These are phyloP conservation scores for Griposia aprilina DNA, from an alignment of 2,888 invertebrate species.

Conservation along the genomic window DNA sequence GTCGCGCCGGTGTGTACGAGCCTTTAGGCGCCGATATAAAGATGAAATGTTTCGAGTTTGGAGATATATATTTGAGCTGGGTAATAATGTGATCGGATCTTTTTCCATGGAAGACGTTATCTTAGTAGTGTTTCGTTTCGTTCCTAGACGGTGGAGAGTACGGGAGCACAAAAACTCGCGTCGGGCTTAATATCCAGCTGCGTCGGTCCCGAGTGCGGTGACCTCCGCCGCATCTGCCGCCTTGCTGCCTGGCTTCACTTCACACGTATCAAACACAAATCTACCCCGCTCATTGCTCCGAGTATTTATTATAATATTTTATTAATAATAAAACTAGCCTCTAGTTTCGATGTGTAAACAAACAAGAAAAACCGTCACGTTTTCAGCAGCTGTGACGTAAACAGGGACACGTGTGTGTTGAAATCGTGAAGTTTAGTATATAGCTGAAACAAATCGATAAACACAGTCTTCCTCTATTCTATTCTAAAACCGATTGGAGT, in stretches of 20 bases:
- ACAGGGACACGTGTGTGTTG: slow-evolving; percentile 53
- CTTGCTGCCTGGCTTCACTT: slow-evolving; percentile 76
- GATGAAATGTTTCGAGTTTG: slow-evolving; percentile 48
- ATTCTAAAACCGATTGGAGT: too few species aligned
- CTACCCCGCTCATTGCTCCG: slow-evolving; percentile 69
- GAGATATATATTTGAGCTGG: slow-evolving; percentile 38
- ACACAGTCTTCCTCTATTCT: too few species aligned
- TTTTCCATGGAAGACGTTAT: slow-evolving; percentile 65
- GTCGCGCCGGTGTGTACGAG: too few species aligned
- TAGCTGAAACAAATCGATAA: not conserved
- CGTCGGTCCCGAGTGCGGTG: slow-evolving; percentile 83
- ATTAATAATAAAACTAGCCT: slow-evolving; percentile 36
- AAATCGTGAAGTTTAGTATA: not conserved
- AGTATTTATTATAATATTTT: slow-evolving; percentile 40
- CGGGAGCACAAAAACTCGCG: slow-evolving; percentile 80
- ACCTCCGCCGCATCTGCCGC: slow-evolving; percentile 86
- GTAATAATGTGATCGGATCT: slow-evolving; percentile 53
- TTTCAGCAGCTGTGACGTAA: slow-evolving; percentile 62
- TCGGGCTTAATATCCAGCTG: slow-evolving; percentile 82
- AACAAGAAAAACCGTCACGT: slow-evolving; percentile 66
- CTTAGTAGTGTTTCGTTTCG: slow-evolving; percentile 70
- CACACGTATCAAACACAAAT: slow-evolving; percentile 79
- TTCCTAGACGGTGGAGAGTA: slow-evolving; percentile 67
- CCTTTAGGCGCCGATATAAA: slow-evolving; percentile 64
- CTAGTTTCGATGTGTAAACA: slow-evolving; percentile 46